These are phyloP conservation scores for Dicerorhinus sumatrensis DNA, from an alignment of 2,113 vertebrate species.

Conservation along the genomic window DNA sequence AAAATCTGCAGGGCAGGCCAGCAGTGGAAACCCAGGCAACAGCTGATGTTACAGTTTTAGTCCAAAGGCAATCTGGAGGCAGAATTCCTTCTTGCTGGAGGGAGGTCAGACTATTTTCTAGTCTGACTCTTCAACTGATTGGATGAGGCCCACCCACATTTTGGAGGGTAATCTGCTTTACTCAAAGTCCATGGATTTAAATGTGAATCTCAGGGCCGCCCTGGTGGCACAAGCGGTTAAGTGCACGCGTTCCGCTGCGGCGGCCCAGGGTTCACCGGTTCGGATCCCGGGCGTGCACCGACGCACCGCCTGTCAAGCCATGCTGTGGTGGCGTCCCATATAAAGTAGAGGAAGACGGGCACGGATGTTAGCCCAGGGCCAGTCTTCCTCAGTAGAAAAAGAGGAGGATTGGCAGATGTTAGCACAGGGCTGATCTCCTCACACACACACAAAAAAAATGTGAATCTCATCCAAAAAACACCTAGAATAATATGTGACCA, in stretches of 20 bases:
- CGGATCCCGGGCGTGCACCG: too few relatives aligned
- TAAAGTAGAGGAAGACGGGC: too few relatives aligned
- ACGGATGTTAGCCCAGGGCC: too few relatives aligned
- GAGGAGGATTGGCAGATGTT: too few relatives aligned
- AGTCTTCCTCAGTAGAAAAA: too few relatives aligned
- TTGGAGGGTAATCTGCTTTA: not conserved
- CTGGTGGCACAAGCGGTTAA: too few relatives aligned
- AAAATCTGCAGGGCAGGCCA: not conserved
- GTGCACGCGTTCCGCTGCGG: too few relatives aligned
- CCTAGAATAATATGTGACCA: not conserved
- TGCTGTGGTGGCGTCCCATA: too few relatives aligned
- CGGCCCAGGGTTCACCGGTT: too few relatives aligned
- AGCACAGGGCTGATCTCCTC: too few relatives aligned
- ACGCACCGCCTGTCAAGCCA: too few relatives aligned
- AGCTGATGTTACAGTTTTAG: not conserved
- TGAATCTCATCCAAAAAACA: not conserved
- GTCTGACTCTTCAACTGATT: not conserved
- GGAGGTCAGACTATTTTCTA: not conserved
- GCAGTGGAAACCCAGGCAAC: not conserved
- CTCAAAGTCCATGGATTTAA: not conserved
- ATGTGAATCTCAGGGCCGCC: not conserved
- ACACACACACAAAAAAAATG: too few relatives aligned
- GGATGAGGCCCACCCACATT: not conserved
- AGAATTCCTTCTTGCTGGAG: not conserved
- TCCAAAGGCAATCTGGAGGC: not conserved